Evolutionary conservation across 1,140 invertebrate species (phyloP), one percentile per base, ranked within the genome.

Genomic region (Meloidogyne chitwoodi): DNA sequence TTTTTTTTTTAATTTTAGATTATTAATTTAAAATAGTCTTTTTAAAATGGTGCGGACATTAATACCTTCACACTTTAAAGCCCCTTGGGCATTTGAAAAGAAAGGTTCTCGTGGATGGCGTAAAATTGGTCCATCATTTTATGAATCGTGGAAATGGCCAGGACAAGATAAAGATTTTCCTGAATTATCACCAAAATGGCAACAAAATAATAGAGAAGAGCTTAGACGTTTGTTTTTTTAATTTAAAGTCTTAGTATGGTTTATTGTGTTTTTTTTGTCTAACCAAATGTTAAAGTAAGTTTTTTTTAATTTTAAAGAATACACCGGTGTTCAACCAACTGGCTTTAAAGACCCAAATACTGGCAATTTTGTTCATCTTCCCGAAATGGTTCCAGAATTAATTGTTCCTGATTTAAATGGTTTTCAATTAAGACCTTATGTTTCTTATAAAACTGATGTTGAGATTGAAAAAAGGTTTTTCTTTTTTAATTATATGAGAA

Each of bases 371-470:
- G 88, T 91, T 3, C 77, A 82, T 62, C 84, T 96, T 22, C 91
- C 92, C n/a, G 94, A 97, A 91, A 93, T 92, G 91, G 91, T 95
- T 78, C 94, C 94, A 14, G 92, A 96, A 87, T 84, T 97, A 19
- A 91, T 98, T 77, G 94, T 97, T 22, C 95, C 95, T 1, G 91
- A 96, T 87, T 88, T 98, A 5, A 92, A 90, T 80, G 91, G 89
- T 78, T 91, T 91, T 68, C 87, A 91, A 88, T 88, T 98, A 29
- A 95, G 95, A 88, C 93, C 95, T 0, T 98, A 98, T 85, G 95
- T 97, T 0, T 93, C 93, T 0, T 97, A 96, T 83, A 91, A 90
- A 88, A 90, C 91, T 19, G 84, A 85, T 68, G 78, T 79, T 16
- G 81, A 81, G 41, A 85, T 85, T 38, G 84, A 86, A 74, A 80